A percentile compares a stretch with the other conserved stretches of the same genome.
Conservation (phyloP, 2,797 vertebrate genomes). For the Rhinoraja longicauda region DNA sequence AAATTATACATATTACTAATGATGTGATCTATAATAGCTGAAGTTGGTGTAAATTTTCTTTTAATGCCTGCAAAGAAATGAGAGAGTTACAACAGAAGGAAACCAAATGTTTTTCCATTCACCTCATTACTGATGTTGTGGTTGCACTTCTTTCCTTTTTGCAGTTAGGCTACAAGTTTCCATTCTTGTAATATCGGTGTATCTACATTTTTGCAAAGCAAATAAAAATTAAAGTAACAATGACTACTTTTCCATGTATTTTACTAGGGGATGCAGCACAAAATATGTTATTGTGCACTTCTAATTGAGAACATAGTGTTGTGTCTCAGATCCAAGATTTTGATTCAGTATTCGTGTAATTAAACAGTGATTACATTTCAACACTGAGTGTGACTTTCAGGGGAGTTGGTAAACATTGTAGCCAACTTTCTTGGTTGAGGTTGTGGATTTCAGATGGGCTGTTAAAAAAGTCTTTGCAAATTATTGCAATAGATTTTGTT, state of each 20-base stretch:
- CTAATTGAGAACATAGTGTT: too few relatives aligned
- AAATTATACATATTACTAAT: neutral
- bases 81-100: conserved; percentile 58
- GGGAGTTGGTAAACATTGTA: too few relatives aligned
- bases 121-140: conserved; percentile 63
- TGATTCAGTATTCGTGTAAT: too few relatives aligned
- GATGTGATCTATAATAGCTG: conserved; percentile 14
- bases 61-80: conserved; percentile 40
- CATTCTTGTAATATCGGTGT: conserved; percentile 59
- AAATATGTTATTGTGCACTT: too few relatives aligned
- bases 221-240: conserved; percentile 28
- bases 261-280: too few relatives aligned
- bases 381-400: too few relatives aligned
- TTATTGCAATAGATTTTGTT: too few relatives aligned
- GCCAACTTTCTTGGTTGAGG: too few relatives aligned
- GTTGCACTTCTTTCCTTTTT: conserved; percentile 46
- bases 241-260: neutral
- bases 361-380: too few relatives aligned
- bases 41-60: conserved; percentile 9
- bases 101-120: conserved; percentile 70
- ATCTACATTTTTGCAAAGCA: conserved; percentile 51
- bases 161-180: conserved; percentile 50
- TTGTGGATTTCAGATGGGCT: too few relatives aligned
- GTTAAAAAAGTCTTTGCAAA: too few relatives aligned
- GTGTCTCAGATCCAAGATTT: too few relatives aligned